phyloP scores from a whole-genome alignment of 1,140 invertebrate genomes.

The Drosophila nigromelanica region DNA sequence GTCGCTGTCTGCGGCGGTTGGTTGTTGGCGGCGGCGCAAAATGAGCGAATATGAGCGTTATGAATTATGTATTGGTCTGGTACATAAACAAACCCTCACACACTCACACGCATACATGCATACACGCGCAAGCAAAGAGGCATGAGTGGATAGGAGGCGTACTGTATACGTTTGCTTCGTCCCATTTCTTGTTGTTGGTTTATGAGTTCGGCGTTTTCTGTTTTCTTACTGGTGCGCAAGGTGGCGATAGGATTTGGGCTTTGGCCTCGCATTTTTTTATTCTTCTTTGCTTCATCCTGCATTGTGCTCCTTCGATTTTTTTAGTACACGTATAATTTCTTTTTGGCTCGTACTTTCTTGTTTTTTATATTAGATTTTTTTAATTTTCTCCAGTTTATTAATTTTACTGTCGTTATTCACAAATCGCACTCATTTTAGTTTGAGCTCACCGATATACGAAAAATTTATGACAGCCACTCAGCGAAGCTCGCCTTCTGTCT shows the following conservation, averaged over 20 bases:
- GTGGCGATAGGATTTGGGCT: conserved; percentile 57
- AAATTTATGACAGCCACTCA: conserved; percentile 1
- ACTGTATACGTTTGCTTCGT: conserved; percentile 25
- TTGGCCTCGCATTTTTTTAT: conserved; percentile 23
- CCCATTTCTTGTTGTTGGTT: conserved; percentile 43
- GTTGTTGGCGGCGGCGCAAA: conserved; percentile 47
- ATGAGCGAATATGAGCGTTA: conserved; percentile 81
- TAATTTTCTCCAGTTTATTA: not conserved
- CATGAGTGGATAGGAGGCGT: conserved; percentile 34
- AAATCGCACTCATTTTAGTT: not conserved
- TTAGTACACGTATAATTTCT: conserved; percentile 37
- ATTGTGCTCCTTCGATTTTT: conserved; percentile 38
- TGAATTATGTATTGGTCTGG: conserved; percentile 78
- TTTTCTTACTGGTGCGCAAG: conserved; percentile 79
- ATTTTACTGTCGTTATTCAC: not conserved
- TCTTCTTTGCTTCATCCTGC: conserved; percentile 7
- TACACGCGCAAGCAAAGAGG: conserved; percentile 6
- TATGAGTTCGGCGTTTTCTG: conserved; percentile 54
- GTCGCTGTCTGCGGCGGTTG: conserved; percentile 54
- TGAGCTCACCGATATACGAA: too few relatives aligned
- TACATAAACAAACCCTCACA: conserved; percentile 70
- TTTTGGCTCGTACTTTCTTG: conserved; percentile 12
- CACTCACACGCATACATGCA: conserved; percentile 25
- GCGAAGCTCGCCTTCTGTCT: too few relatives aligned
- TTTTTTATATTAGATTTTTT: not conserved